phyloP scores from a whole-genome alignment of 2,888 invertebrate genomes.

The Leptopterna dolabrata region DNA sequence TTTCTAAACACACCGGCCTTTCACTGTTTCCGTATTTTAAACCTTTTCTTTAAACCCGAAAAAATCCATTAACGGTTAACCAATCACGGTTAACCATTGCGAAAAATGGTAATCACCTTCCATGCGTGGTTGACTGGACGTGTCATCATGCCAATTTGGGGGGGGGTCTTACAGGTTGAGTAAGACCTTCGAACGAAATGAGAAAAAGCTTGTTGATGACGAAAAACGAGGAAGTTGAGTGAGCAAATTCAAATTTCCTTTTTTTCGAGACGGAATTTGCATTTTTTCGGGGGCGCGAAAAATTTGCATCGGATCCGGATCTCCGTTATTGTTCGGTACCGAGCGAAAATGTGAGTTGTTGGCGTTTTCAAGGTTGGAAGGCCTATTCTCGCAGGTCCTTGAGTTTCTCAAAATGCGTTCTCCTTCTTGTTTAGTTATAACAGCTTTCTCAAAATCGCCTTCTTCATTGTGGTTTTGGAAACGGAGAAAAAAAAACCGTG shows the following conservation, averaged over 20 bases:
- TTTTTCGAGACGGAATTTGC: too few relatives aligned
- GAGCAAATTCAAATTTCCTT: not conserved
- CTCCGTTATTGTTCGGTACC: too few relatives aligned
- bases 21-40: not conserved
- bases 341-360: too few relatives aligned
- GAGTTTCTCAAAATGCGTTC: too few relatives aligned
- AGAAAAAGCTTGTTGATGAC: not conserved
- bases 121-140: not conserved
- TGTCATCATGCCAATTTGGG: not conserved
- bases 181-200: not conserved
- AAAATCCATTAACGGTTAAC: not conserved
- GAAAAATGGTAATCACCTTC: not conserved
- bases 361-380: too few relatives aligned
- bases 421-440: too few relatives aligned
- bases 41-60: not conserved
- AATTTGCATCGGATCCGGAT: too few relatives aligned
- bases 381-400: too few relatives aligned
- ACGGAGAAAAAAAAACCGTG: too few relatives aligned
- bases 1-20: not conserved
- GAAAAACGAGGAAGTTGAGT: not conserved
- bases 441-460: too few relatives aligned
- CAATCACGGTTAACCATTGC: not conserved
- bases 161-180: not conserved
- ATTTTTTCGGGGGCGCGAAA: too few relatives aligned
- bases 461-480: too few relatives aligned